Conservation (phyloP, 2,113 vertebrate species). For the Melozone crissalis region DNA sequence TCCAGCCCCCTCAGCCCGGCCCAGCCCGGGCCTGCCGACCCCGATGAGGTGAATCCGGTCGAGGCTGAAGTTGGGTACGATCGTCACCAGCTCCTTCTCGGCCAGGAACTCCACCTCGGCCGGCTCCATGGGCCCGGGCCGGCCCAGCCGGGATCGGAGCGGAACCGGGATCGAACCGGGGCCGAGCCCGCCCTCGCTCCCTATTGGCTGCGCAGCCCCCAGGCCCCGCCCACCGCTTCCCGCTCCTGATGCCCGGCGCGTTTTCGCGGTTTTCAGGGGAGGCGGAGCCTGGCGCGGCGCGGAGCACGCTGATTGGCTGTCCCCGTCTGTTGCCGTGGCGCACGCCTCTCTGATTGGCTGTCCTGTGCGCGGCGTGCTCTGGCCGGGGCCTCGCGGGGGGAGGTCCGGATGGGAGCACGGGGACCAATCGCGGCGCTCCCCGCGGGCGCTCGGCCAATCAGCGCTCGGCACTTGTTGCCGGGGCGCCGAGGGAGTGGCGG, state of each 20-base stretch:
- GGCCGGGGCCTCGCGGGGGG: accelerated
- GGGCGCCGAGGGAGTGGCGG: not conserved
- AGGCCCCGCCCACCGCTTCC: not conserved
- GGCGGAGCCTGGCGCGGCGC: accelerated
- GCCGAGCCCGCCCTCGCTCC: not conserved
- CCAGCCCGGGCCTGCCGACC: constrained; percentile 67
- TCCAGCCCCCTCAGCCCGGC: not conserved
- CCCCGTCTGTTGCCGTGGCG: accelerated
- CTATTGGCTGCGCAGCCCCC: not conserved
- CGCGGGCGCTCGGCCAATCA: not conserved
- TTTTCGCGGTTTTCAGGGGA: not conserved
- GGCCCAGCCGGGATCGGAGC: not conserved
- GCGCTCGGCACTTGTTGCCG: constrained; percentile 28
- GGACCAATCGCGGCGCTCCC: not conserved
- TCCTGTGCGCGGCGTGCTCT: accelerated
- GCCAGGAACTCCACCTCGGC: constrained; percentile 92
- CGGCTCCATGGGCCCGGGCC: constrained; percentile 78
- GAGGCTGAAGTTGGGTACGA: constrained; percentile 94
- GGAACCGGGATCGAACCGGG: not conserved
- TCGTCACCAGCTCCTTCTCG: constrained; percentile 89
- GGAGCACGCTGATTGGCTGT: not conserved
- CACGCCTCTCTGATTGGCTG: not conserved
- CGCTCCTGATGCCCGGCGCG: accelerated
- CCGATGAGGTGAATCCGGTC: constrained; percentile 93
- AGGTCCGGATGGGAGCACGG: accelerated